Evolutionary conservation across 1,140 invertebrate species (phyloP), one percentile per base, ranked within the genome.

Genomic region (Choristoneura fumiferana): DNA sequence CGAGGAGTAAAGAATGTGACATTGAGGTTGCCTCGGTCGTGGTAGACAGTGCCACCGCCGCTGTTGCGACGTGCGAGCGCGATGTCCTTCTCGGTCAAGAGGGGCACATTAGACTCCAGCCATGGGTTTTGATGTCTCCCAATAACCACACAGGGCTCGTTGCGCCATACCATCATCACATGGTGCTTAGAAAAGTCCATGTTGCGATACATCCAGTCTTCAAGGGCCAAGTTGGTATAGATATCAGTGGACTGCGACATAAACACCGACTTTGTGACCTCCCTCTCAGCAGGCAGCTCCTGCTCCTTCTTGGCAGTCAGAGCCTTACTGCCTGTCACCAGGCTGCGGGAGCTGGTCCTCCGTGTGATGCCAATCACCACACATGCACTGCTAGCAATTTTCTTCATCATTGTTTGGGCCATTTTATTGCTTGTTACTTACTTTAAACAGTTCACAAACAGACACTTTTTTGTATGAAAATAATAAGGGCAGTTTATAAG

Each of bases 51-150:
- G 8, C 97, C 98, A 58, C 98, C 98, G n/a, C 97, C 98, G 85
- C 97, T 98, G 73, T 97, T 96, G 13, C 98, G 91, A 53, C 98
- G 91, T 0, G 94, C 98, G 12, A 99, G 69, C 1, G 91, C 82
- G 40, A 98, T 92, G 12, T 92, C 92, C 15, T 91, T 86, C 33
- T 93, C 91, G 43, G 91, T 78, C 14, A 95, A 68, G 33, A 89
- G 90, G 1, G 92, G 88, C 0, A 96, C 81, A 79, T 98, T 96
- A 1, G 95, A 94, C 88, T 99, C 98, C 13, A 94, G 79, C 95
- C 98, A 99, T 0, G 98, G 97, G 89, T 99, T 99, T 84, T 99
- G 98, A 89, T 99, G 96, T 36, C 96, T 91, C 0, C 98, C 98
- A 77, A 99, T 95, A 0, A 99, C 98, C 49, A 99, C 95, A 80